phyloP scores from a whole-genome alignment of 1,140 invertebrate species.

The Vollenhovia emeryi region DNA sequence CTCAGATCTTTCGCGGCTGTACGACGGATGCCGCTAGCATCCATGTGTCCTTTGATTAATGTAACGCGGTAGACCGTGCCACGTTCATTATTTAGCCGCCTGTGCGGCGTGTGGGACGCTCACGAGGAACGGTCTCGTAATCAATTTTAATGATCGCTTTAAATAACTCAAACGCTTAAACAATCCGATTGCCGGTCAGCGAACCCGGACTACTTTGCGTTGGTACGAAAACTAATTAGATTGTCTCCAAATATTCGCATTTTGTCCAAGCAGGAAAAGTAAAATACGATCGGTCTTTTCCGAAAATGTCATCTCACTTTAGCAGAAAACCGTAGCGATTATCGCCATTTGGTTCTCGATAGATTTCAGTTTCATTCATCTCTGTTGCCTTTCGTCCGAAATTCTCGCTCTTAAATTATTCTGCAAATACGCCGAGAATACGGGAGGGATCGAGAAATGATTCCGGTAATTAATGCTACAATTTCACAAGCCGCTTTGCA shows the following conservation, averaged over 20 bases:
- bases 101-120: conserved; percentile 54
- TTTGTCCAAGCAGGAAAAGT: neutral
- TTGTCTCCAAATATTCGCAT: neutral
- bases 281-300: neutral
- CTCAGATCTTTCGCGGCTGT: conserved; percentile 41
- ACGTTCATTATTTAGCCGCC: conserved; percentile 58
- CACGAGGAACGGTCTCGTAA: conserved; percentile 57
- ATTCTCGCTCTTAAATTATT: neutral
- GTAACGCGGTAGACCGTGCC: conserved; percentile 49
- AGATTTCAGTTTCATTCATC: neutral
- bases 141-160: conserved; percentile 69
- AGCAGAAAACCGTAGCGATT: neutral
- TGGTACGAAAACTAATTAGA: neutral
- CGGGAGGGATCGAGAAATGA: neutral
- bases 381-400: neutral
- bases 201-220: neutral
- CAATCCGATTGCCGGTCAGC: conserved; percentile 32
- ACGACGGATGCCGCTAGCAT: conserved; percentile 51
- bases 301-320: neutral
- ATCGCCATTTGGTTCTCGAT: neutral
- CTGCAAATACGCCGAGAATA: neutral
- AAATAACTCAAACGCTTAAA: conserved; percentile 56
- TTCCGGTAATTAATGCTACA: conserved; percentile 62
- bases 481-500: conserved; percentile 58
- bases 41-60: conserved; percentile 62